Percentiles rank a stretch among this genome's conserved stretches.
These are phyloP conservation scores for Rhagium mordax DNA, from an alignment of 2,888 invertebrate genomes.

Conservation along the genomic window DNA sequence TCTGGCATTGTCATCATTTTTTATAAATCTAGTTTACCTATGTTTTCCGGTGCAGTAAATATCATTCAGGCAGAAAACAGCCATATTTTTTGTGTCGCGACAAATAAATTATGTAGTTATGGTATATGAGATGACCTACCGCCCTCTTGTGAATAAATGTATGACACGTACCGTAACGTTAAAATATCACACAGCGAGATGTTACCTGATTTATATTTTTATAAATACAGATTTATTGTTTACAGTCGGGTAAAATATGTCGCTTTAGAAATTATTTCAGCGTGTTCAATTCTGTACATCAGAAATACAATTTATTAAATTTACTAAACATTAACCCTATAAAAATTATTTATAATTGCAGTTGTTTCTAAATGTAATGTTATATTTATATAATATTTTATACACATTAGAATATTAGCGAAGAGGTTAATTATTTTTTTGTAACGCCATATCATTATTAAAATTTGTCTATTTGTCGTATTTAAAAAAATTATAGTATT, in stretches of 20 bases:
- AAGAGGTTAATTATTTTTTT: too few species aligned
- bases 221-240: conserved; percentile 37
- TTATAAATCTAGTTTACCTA: conserved; percentile 29
- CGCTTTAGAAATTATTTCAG: conserved; percentile 1
- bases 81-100: conserved; percentile 34
- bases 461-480: too few species aligned
- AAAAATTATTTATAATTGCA: not conserved
- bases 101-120: conserved; percentile 37
- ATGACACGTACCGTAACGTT: conserved; percentile 35
- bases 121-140: conserved; percentile 35
- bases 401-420: too few species aligned
- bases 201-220: conserved; percentile 37
- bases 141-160: conserved; percentile 36
- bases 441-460: too few species aligned
- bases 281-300: not conserved
- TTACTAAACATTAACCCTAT: not conserved
- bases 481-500: too few species aligned
- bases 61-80: conserved; percentile 33
- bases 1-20: conserved; percentile 8
- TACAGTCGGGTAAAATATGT: conserved; percentile 22
- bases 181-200: conserved; percentile 34
- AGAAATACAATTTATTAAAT: not conserved
- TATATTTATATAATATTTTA: too few species aligned
- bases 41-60: conserved; percentile 31
- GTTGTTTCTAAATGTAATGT: too few species aligned